Percentiles rank a stretch among this genome's conserved stretches.
phyloP scores from a whole-genome alignment of 92 coral and sea anemone species.

The Palythoa grandis region DNA sequence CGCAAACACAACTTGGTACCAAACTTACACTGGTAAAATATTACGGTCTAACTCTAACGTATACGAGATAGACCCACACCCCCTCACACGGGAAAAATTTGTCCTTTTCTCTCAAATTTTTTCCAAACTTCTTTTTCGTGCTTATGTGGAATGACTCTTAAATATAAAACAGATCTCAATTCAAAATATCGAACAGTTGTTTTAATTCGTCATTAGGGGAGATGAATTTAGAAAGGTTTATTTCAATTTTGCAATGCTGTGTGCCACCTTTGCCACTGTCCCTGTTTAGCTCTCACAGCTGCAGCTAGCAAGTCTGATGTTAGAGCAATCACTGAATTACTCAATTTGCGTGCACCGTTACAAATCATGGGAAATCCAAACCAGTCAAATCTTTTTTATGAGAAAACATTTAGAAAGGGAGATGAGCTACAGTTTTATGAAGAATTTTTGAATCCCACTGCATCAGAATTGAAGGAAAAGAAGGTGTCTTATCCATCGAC shows the following conservation, averaged over 20 bases:
- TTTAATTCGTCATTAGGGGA: conserved; percentile 43
- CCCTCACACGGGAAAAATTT: too few relatives aligned
- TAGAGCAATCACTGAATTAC: conserved; percentile 22
- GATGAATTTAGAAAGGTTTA: conserved; percentile 61
- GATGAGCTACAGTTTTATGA: conserved; percentile 36
- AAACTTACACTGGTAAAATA: too few relatives aligned
- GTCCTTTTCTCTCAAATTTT: too few relatives aligned
- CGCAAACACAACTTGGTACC: too few relatives aligned
- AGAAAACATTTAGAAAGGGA: conserved; percentile 39
- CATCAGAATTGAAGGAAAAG: conserved; percentile 29
- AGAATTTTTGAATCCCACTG: conserved; percentile 44
- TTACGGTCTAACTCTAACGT: too few relatives aligned
- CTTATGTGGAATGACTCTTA: too few relatives aligned
- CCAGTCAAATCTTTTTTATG: conserved; percentile 39
- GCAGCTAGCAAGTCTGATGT: conserved; percentile 50
- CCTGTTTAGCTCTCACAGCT: conserved; percentile 57
- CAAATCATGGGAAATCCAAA: conserved; percentile 47
- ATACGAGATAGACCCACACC: too few relatives aligned
- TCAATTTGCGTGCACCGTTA: conserved; percentile 22
- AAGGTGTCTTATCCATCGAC: conserved; percentile 38
- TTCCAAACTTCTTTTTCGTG: too few relatives aligned
- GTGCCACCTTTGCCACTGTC: conserved; percentile 62
- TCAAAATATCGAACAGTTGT: not conserved
- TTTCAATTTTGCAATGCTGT: conserved; percentile 59
- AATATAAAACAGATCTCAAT: not conserved